These are phyloP conservation scores for Megathymus violae DNA, from an alignment of 1,140 invertebrate genomes.

Conservation along the genomic window DNA sequence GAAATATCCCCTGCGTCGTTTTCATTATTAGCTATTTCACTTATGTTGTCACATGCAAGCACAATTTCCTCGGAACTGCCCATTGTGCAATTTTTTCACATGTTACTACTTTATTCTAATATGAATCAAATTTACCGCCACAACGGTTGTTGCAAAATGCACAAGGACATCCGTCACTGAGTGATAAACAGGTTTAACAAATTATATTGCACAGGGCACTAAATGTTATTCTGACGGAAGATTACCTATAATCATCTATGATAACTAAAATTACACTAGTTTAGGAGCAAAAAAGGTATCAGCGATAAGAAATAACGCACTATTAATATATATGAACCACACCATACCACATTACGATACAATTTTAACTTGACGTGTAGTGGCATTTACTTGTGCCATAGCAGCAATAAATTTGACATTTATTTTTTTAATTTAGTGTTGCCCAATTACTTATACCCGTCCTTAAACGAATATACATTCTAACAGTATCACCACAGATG, in stretches of 20 bases:
- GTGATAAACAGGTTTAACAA: constrained; percentile 78
- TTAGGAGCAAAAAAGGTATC: background rate
- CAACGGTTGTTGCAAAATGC: constrained; percentile 73
- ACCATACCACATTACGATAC: constrained; percentile 45
- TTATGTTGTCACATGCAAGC: constrained; percentile 89
- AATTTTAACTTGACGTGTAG: constrained; percentile 39
- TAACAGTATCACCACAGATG: too few species aligned
- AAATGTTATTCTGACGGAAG: constrained; percentile 15
- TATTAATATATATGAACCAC: constrained; percentile 40
- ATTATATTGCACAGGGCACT: constrained; percentile 43
- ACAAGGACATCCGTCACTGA: constrained; percentile 80
- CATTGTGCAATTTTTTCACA: constrained; percentile 55
- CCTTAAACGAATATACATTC: too few species aligned
- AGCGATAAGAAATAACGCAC: constrained; percentile 37
- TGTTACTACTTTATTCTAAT: constrained; percentile 43
- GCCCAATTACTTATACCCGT: too few species aligned
- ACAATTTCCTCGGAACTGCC: constrained; percentile 78
- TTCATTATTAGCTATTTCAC: constrained; percentile 86
- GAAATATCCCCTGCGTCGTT: constrained; percentile 60
- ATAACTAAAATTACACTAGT: background rate
- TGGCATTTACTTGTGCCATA: constrained; percentile 40
- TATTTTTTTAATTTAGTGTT: constrained; percentile 28
- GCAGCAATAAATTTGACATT: constrained; percentile 47
- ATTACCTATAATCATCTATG: background rate
- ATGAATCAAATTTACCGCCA: constrained; percentile 81